These are phyloP conservation scores for Lasioglossum albipes DNA, from an alignment of 1,140 invertebrate genomes.

Conservation along the genomic window DNA sequence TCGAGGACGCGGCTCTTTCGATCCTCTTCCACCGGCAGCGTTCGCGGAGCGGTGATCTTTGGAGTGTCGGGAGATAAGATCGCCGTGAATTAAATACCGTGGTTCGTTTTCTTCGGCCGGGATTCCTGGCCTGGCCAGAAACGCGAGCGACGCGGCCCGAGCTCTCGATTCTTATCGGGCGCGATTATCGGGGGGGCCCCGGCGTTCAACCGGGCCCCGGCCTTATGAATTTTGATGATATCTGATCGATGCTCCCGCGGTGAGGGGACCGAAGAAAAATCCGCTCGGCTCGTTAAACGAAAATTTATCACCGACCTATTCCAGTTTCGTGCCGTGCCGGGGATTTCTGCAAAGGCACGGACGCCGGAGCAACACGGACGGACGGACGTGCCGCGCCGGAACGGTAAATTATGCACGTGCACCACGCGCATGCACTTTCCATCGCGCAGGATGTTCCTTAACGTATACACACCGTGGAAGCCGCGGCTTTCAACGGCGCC, in stretches of 20 bases:
- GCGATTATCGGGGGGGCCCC: slow-evolving; percentile 23
- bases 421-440: slow-evolving; percentile 49
- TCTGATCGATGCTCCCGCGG: slow-evolving; percentile 39
- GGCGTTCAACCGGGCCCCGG: background rate
- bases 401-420: slow-evolving; percentile 58
- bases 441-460: slow-evolving; percentile 18
- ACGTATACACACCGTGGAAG: slow-evolving; percentile 14
- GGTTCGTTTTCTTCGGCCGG: slow-evolving; percentile 33
- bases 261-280: slow-evolving; percentile 10
- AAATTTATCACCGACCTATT: slow-evolving; percentile 55
- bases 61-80: slow-evolving; percentile 18
- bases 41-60: slow-evolving; percentile 3
- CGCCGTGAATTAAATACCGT: slow-evolving; percentile 40
- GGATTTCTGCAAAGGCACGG: slow-evolving; percentile 31
- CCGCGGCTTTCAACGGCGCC: slow-evolving; percentile 36
- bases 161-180: slow-evolving; percentile 29
- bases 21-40: background rate
- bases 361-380: slow-evolving; percentile 33
- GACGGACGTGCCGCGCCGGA: slow-evolving; percentile 7
- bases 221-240: slow-evolving; percentile 44
- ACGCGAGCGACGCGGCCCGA: background rate
- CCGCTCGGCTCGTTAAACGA: slow-evolving; percentile 38
- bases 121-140: slow-evolving; percentile 19
- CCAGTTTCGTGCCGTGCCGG: slow-evolving; percentile 54
- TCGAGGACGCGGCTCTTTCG: slow-evolving; percentile 19